A percentile compares a stretch with the other conserved stretches of the same genome.
Evolutionary conservation across 2,888 invertebrate genomes (phyloP).

Genomic region (Meandrusa payeni): DNA sequence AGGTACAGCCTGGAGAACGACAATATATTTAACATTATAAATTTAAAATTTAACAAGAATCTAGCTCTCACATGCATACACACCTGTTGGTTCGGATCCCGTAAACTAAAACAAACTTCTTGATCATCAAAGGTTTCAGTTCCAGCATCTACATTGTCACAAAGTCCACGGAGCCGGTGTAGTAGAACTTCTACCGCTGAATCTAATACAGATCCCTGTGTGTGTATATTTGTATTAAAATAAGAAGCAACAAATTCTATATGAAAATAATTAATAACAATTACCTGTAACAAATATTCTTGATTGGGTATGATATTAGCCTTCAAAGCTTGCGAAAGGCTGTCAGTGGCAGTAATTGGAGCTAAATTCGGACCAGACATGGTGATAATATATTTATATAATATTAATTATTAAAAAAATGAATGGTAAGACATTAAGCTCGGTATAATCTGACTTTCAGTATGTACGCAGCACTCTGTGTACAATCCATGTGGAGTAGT

Average conservation of each 20-base stretch:
- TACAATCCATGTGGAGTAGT: too few relatives aligned
- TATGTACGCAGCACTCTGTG: too few relatives aligned
- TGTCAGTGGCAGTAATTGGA: constrained; percentile 87
- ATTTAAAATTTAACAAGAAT: too few relatives aligned
- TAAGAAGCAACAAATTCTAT: constrained; percentile 2
- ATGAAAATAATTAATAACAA: constrained; percentile 1
- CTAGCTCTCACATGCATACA: too few relatives aligned
- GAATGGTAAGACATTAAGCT: too few relatives aligned
- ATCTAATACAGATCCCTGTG: constrained; percentile 94
- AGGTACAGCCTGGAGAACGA: constrained; percentile 76
- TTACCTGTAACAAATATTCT: constrained; percentile 89
- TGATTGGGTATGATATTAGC: constrained; percentile 95
- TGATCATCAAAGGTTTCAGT: constrained; percentile 96
- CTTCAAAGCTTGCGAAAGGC: constrained; percentile 88
- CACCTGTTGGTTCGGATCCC: constrained; percentile 83
- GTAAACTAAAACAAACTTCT: constrained; percentile 92
- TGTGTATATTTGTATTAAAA: constrained; percentile 5
- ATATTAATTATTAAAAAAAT: not conserved
- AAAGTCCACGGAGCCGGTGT: constrained; percentile 93
- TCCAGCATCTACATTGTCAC: constrained; percentile 94
- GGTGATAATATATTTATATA: not conserved
- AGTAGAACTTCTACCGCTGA: constrained; percentile 94
- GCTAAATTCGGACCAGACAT: constrained; percentile 64
- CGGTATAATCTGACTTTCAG: too few relatives aligned
- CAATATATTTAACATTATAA: too few relatives aligned